These are phyloP conservation scores for Eufriesea mexicana DNA, from an alignment of 1,140 invertebrate genomes.

Conservation along the genomic window DNA sequence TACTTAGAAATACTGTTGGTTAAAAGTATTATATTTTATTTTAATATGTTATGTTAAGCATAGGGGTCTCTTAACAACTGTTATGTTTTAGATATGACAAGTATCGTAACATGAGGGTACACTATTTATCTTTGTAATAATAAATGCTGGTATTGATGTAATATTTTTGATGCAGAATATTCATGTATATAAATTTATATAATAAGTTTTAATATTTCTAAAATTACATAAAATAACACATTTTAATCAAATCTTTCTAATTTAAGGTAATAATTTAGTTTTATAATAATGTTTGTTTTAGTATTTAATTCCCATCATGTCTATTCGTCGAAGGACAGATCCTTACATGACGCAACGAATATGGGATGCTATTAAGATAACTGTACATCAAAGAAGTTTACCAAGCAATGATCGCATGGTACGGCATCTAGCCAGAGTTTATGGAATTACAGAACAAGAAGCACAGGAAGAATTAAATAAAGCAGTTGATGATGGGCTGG, in stretches of 20 bases:
- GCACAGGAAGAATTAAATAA: constrained; percentile 76
- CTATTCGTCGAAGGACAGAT: constrained; percentile 75
- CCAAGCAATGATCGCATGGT: constrained; percentile 77
- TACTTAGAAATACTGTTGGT: not conserved
- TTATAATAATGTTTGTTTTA: constrained; percentile 21
- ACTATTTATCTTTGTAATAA: constrained; percentile 6
- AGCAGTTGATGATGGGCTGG: constrained; percentile 74
- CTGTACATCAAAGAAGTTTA: constrained; percentile 76
- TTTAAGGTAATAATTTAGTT: not conserved
- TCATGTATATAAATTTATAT: not conserved
- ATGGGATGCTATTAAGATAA: constrained; percentile 79
- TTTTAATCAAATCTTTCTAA: not conserved
- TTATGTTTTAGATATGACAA: constrained; percentile 25
- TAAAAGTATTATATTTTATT: not conserved
- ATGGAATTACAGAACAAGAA: constrained; percentile 73
- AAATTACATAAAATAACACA: not conserved
- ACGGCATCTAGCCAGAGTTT: constrained; percentile 75
- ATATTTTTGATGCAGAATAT: not conserved
- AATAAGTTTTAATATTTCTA: not conserved
- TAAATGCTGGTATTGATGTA: constrained; percentile 20
- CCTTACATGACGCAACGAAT: constrained; percentile 75
- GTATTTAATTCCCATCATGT: constrained; percentile 62
- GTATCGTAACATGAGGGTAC: constrained; percentile 25
- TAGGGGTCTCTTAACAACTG: constrained; percentile 20
- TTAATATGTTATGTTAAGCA: constrained; percentile 1